phyloP scores from a whole-genome alignment of 2,797 vertebrate species.

The Pseudotriccus pelzelni region DNA sequence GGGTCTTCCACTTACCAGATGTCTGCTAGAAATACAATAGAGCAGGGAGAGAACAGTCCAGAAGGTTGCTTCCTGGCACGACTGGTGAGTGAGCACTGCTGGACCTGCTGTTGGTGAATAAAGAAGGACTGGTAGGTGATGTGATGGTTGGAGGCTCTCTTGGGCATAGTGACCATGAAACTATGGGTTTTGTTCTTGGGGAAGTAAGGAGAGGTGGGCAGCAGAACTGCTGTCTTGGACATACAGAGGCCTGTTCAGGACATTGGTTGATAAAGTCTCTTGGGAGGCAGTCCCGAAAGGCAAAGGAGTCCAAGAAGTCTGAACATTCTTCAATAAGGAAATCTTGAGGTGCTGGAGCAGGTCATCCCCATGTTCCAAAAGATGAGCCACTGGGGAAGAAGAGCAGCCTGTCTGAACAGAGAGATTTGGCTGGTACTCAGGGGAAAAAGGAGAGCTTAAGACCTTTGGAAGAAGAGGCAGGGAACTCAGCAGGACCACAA shows the following conservation, averaged over 20 bases:
- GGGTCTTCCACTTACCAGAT: not conserved
- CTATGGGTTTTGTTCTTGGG: not conserved
- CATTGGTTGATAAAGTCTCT: not conserved
- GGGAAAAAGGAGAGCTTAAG: not conserved
- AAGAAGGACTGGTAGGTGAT: not conserved
- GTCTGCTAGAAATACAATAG: not conserved
- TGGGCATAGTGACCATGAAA: not conserved
- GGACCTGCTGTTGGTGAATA: not conserved
- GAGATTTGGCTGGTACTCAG: not conserved
- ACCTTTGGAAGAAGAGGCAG: not conserved
- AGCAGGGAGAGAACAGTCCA: not conserved
- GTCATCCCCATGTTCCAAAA: not conserved
- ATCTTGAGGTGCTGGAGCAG: not conserved
- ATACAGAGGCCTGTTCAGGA: not conserved
- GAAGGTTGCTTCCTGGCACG: not conserved
- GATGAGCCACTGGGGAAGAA: not conserved
- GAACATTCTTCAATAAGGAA: not conserved
- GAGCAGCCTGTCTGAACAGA: not conserved
- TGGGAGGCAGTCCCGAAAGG: not conserved
- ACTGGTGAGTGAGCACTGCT: not conserved
- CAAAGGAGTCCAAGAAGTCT: not conserved
- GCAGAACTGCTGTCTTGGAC: not conserved
- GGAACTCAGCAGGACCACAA: not conserved
- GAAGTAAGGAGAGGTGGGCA: not conserved
- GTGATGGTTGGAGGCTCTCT: not conserved